Evolutionary conservation across 2,797 vertebrate genomes (phyloP).

Genomic region (Chaetodon trifasciatus): DNA sequence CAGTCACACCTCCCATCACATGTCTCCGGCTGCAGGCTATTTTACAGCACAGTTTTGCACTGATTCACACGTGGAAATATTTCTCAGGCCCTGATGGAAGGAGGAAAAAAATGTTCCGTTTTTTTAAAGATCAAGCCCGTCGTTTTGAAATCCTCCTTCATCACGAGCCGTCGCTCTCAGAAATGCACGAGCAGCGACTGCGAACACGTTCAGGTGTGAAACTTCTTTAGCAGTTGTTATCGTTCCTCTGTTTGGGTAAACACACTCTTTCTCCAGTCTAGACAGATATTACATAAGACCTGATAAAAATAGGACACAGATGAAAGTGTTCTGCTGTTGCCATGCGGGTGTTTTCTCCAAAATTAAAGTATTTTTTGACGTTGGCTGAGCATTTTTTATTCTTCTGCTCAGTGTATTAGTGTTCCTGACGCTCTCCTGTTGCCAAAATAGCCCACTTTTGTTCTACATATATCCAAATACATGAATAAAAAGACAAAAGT

Average conservation of each 20-base stretch:
- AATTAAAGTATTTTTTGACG: conserved; percentile 16
- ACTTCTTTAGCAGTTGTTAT: neutral
- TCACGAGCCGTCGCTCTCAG: neutral
- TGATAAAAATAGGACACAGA: conserved; percentile 44
- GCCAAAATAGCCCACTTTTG: neutral
- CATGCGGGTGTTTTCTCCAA: conserved; percentile 15
- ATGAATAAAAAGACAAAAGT: conserved; percentile 1
- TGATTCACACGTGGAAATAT: neutral
- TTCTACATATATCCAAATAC: neutral
- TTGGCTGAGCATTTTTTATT: neutral
- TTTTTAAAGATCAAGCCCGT: neutral
- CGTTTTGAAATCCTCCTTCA: neutral
- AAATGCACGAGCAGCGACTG: neutral
- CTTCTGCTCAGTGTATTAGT: neutral
- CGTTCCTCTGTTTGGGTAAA: conserved; percentile 30
- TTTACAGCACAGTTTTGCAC: neutral
- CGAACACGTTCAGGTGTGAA: neutral
- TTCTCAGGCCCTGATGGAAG: neutral
- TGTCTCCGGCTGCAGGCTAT: neutral
- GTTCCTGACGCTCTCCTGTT: neutral
- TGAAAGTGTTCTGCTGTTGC: conserved; percentile 22
- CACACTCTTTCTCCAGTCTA: conserved; percentile 35
- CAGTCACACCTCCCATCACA: neutral
- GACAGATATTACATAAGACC: conserved; percentile 53
- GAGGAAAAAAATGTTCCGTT: neutral